Conservation (phyloP, 2,888 invertebrate genomes). For the Gandaritis pyraliata region DNA sequence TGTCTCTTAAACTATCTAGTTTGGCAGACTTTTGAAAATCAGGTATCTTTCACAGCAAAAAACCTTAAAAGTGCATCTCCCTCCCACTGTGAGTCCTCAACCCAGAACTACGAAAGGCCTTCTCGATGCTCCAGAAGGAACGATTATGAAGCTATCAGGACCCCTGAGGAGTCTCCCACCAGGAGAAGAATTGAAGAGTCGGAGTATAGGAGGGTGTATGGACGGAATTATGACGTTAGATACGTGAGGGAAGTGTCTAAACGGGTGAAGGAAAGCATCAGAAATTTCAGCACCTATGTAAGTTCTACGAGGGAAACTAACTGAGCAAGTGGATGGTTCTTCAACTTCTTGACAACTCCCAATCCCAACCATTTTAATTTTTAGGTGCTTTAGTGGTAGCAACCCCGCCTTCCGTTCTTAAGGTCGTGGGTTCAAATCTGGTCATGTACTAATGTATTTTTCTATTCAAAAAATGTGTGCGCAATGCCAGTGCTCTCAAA, state of each 20-base stretch:
- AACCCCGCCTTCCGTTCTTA: too few relatives aligned
- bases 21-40: too few relatives aligned
- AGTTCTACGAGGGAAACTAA: conserved; percentile 8
- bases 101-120: not conserved
- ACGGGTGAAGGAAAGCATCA: conserved; percentile 43
- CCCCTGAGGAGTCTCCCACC: conserved; percentile 38
- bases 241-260: conserved; percentile 48
- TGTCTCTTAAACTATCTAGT: too few relatives aligned
- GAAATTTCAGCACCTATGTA: conserved; percentile 43
- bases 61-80: conserved; percentile 6
- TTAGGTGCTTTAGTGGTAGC: too few relatives aligned
- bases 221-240: conserved; percentile 49
- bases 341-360: too few relatives aligned
- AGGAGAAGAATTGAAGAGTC: conserved; percentile 22
- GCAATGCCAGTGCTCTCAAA: too few relatives aligned
- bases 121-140: conserved; percentile 7
- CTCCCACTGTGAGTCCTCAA: conserved; percentile 4
- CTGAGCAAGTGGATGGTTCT: too few relatives aligned
- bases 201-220: conserved; percentile 34
- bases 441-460: too few relatives aligned
- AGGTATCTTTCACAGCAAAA: conserved; percentile 1
- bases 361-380: too few relatives aligned
- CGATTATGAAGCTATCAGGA: not conserved
- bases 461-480: too few relatives aligned
- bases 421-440: too few relatives aligned